Evolutionary conservation across 2,113 vertebrate species (phyloP).

Genomic region (Panthera tigris): DNA sequence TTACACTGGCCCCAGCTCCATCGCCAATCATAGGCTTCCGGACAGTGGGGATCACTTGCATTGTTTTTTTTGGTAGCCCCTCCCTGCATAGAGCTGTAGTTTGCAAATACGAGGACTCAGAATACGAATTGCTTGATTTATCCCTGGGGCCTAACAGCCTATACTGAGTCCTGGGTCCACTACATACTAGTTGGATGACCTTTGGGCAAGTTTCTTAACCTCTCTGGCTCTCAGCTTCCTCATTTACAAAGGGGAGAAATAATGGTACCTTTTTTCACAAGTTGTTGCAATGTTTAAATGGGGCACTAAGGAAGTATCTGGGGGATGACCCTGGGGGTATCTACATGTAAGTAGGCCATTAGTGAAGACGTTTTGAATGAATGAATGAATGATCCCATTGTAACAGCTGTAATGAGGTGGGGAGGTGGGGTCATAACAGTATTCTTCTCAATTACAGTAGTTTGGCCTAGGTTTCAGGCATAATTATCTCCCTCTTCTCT

Average conservation of each 20-base stretch:
- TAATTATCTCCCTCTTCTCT: background rate
- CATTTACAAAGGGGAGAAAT: background rate
- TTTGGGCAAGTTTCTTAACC: background rate
- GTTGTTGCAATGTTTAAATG: background rate
- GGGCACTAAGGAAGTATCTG: background rate
- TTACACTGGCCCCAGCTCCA: background rate
- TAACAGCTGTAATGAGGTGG: background rate
- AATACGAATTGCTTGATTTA: background rate
- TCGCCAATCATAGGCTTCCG: background rate
- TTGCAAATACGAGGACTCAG: background rate
- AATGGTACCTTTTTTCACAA: background rate
- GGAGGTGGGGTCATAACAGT: background rate
- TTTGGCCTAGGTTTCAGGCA: slow-evolving; percentile 28
- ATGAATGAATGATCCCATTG: background rate
- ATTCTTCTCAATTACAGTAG: background rate
- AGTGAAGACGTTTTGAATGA: background rate
- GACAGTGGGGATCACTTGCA: background rate
- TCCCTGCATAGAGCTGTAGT: background rate
- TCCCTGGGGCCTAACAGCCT: background rate
- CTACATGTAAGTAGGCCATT: background rate
- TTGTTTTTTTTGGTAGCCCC: background rate
- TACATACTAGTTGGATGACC: background rate
- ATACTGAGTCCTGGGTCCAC: background rate
- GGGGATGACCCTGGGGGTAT: background rate
- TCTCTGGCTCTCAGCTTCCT: background rate